Evolutionary conservation across 2,113 vertebrate species (phyloP).

Genomic region (Mesembrinibis cayennensis): DNA sequence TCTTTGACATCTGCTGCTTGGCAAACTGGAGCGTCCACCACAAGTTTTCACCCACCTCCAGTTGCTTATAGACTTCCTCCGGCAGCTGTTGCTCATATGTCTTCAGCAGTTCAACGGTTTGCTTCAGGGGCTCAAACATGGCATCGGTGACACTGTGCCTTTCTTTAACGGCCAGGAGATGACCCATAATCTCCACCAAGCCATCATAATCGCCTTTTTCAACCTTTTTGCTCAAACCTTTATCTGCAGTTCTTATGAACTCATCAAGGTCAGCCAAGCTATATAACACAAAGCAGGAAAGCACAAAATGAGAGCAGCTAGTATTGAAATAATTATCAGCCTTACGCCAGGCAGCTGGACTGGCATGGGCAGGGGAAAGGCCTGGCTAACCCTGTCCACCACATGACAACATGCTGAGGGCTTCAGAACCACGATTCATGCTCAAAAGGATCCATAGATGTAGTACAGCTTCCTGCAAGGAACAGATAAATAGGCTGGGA

Average conservation of each 20-base stretch:
- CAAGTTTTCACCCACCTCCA: slow-evolving; percentile 78
- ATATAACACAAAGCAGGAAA: neutral
- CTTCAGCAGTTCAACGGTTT: slow-evolving; percentile 88
- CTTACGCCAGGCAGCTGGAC: neutral
- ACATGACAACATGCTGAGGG: neutral
- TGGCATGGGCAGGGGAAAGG: neutral
- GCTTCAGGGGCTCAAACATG: slow-evolving; percentile 92
- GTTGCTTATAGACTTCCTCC: slow-evolving; percentile 81
- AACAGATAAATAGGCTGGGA: fast-evolving
- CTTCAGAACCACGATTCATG: neutral
- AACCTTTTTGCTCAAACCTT: slow-evolving; percentile 79
- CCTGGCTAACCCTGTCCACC: neutral
- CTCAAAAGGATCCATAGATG: neutral
- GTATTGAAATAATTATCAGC: neutral
- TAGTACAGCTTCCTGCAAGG: neutral
- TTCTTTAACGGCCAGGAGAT: slow-evolving; percentile 89
- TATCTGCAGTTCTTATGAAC: slow-evolving; percentile 77
- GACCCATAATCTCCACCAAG: slow-evolving; percentile 86
- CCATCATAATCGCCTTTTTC: slow-evolving; percentile 83
- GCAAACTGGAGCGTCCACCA: neutral
- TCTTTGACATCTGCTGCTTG: neutral
- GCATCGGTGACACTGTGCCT: slow-evolving; percentile 81
- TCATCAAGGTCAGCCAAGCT: slow-evolving; percentile 87
- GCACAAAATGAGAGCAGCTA: neutral
- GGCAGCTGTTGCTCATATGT: slow-evolving; percentile 88